Evolutionary conservation across 2,797 vertebrate species (phyloP), one percentile per base, ranked within the genome.

Genomic region (Nyctalus aviator): DNA sequence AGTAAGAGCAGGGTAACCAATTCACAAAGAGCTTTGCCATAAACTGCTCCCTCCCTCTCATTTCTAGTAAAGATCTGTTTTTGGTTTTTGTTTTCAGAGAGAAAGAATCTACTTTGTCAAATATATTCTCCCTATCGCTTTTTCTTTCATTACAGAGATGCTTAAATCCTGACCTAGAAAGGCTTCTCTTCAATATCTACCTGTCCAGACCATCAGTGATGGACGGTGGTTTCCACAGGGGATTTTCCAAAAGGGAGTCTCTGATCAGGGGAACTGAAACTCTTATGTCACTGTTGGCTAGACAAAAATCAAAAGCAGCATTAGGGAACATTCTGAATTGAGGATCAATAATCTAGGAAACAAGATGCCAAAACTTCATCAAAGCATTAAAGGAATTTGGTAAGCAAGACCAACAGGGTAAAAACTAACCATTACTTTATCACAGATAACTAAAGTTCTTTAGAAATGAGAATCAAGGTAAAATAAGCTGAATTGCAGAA

Each of bases 181-280:
- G 66, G 50, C 25, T 96, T 91, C 77, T 55, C 82, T 93, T 76
- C 27, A 27, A 25, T 53, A 59, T 68, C 50, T 62, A 75, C 37
- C 53, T 44, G 77, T 68, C 73, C 72, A 95, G 78, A 76, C 71
- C 68, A 20, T 82, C 62, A 59, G 73, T 46, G 64, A 66, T 18
- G 83, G 73, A 53, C 8, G 85, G 92, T 93, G 53, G 25, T 90
- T 96, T 94, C 78, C 93, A 88, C 69, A 73, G 88, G 93, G 96
- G 90, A 92, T 95, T 97, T 97, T 94, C 96, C 95, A 69, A 95
- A 97, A 78, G 64, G 48, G 46, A 79, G 72, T 94, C 92, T 93
- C 62, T 94, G 57, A 90, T 97, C 50, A 89, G 37, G 62, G 55
- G 79, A 96, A 96, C 79, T 90, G 91, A 96, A 96, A 96, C 91